phyloP scores from a whole-genome alignment of 2,113 vertebrate species.

The Pontoporia blainvillei region DNA sequence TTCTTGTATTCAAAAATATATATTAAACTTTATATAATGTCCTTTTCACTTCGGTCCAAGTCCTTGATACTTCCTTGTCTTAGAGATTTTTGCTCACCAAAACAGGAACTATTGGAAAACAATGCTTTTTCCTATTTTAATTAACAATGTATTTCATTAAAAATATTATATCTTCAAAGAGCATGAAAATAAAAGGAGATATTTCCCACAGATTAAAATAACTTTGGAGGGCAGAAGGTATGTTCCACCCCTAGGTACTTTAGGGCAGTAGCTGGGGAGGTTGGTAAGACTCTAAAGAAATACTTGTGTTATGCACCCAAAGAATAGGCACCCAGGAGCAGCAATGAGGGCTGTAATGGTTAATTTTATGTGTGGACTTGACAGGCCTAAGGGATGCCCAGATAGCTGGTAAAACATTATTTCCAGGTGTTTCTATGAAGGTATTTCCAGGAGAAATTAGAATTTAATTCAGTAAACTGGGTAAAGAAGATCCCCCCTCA shows the following conservation, averaged over 20 bases:
- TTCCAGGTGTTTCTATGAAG: neutral
- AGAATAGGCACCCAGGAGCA: neutral
- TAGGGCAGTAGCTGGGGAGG: neutral
- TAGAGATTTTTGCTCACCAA: neutral
- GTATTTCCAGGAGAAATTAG: neutral
- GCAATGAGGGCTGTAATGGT: neutral
- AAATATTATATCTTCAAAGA: neutral
- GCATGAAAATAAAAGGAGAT: neutral
- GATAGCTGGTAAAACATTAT: neutral
- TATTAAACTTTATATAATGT: neutral
- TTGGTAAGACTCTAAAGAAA: neutral
- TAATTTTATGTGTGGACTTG: neutral
- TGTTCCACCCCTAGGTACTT: neutral
- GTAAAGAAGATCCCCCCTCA: neutral
- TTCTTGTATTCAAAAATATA: neutral
- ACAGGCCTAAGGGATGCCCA: neutral
- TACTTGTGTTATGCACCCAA: neutral
- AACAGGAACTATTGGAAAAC: neutral
- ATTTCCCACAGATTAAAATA: neutral
- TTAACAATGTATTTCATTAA: neutral
- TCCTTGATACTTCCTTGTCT: neutral
- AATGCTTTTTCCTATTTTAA: neutral
- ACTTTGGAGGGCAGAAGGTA: neutral
- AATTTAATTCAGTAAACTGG: neutral
- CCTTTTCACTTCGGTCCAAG: neutral